These are phyloP conservation scores for Mongoloraphidia duomilia DNA, from an alignment of 2,888 invertebrate genomes.

Conservation along the genomic window DNA sequence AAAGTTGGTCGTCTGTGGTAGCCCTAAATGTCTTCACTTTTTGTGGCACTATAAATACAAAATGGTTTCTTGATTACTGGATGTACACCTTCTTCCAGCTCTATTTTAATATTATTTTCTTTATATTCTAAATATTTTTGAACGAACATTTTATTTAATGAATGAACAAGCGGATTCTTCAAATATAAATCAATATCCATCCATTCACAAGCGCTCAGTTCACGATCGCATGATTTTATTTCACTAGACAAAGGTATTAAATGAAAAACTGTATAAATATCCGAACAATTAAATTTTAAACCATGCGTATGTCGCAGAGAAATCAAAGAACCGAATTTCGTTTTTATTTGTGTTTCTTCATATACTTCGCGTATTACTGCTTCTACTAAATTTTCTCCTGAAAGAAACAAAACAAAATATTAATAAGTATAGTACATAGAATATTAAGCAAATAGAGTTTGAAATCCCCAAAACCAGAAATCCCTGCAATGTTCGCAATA, in stretches of 20 bases:
- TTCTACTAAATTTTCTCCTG: slow-evolving; percentile 69
- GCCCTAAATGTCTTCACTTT: too few species aligned
- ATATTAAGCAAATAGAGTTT: background rate
- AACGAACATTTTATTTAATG: slow-evolving; percentile 54
- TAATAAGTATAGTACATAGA: background rate
- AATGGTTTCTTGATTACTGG: slow-evolving; percentile 33
- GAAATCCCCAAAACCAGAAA: background rate
- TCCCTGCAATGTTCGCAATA: too few species aligned
- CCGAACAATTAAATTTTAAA: slow-evolving; percentile 68
- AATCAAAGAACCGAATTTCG: slow-evolving; percentile 61
- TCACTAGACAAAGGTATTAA: slow-evolving; percentile 47
- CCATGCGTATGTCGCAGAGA: slow-evolving; percentile 65
- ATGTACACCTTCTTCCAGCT: slow-evolving; percentile 36
- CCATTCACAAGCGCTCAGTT: slow-evolving; percentile 69
- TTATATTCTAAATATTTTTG: slow-evolving; percentile 50
- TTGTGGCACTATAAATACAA: slow-evolving; percentile 18
- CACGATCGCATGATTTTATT: slow-evolving; percentile 55
- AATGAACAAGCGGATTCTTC: slow-evolving; percentile 53
- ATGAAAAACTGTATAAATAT: slow-evolving; percentile 68
- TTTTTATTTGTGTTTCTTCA: slow-evolving; percentile 78
- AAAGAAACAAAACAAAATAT: slow-evolving; percentile 16
- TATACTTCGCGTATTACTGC: slow-evolving; percentile 75
- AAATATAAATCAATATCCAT: slow-evolving; percentile 64
- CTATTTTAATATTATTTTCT: slow-evolving; percentile 43
- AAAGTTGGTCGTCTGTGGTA: too few species aligned